phyloP scores from a whole-genome alignment of 2,888 invertebrate genomes.

The Tetranychus piercei region DNA sequence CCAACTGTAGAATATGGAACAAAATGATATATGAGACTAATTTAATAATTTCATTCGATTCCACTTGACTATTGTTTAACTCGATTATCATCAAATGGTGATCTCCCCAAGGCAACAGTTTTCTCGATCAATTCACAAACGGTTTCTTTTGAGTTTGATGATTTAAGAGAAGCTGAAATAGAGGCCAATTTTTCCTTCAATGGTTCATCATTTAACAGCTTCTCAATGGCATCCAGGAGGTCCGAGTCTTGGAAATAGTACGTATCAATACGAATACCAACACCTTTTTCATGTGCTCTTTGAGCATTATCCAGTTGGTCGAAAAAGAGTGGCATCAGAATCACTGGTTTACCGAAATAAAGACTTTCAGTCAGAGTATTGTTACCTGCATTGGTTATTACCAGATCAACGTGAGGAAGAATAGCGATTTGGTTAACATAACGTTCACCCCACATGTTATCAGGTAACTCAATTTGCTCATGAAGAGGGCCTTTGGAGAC shows the following conservation, averaged over 20 bases:
- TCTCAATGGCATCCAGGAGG: neutral
- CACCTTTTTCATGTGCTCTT: neutral
- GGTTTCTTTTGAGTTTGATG: neutral
- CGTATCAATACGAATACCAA: neutral
- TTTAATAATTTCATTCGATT: no score
- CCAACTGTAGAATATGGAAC: no score
- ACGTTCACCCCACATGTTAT: neutral
- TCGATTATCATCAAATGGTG: neutral
- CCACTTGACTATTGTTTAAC: neutral
- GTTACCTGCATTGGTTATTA: neutral
- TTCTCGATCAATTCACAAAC: neutral
- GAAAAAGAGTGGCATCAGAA: slow-evolving; percentile 14
- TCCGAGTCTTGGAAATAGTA: neutral
- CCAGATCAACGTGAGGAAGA: neutral
- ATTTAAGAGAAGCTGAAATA: neutral
- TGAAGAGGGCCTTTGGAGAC: slow-evolving; percentile 2
- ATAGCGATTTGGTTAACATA: neutral
- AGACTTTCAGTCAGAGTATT: neutral
- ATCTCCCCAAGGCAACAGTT: neutral
- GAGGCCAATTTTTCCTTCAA: neutral
- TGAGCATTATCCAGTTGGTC: slow-evolving; percentile 2
- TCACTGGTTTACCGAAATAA: slow-evolving; percentile 14
- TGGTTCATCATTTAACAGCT: neutral
- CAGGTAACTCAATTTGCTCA: neutral
- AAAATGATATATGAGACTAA: no score